A percentile compares a stretch with the other conserved stretches of the same genome.
Evolutionary conservation across 2,797 vertebrate species (phyloP).

Genomic region (Mormyrus hasselquistii): DNA sequence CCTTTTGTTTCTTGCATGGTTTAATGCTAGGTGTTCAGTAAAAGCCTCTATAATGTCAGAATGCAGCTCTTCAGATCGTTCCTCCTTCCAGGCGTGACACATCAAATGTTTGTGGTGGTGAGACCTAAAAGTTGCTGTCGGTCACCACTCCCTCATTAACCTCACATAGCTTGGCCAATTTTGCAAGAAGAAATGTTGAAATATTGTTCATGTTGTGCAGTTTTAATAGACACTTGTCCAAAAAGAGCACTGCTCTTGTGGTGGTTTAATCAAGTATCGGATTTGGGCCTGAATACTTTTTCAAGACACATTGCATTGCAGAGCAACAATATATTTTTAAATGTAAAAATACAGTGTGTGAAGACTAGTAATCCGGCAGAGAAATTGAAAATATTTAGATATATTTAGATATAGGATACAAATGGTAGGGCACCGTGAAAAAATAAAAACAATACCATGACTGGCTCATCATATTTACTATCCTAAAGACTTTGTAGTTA

Average conservation of each 20-base stretch:
- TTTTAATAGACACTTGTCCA: background rate
- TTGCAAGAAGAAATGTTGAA: background rate
- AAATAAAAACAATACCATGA: background rate
- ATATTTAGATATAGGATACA: background rate
- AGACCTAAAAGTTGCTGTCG: background rate
- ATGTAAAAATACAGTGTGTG: background rate
- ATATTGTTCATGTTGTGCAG: background rate
- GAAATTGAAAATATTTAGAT: background rate
- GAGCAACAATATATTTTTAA: background rate
- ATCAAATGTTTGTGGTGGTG: background rate
- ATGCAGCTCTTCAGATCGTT: background rate
- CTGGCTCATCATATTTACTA: conserved; percentile 15
- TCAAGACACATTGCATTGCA: background rate
- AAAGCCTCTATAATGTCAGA: background rate
- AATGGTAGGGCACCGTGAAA: background rate
- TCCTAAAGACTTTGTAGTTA: background rate
- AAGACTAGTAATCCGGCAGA: background rate
- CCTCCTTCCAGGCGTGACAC: background rate
- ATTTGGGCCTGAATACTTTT: background rate
- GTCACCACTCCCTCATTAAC: background rate
- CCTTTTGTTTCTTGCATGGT: background rate
- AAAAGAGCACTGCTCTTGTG: background rate
- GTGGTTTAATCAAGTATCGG: background rate
- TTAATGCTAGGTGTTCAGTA: background rate
- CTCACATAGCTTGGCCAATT: background rate